A percentile compares a stretch with the other conserved stretches of the same genome.
Conservation (phyloP, 2,113 vertebrate species). For the Aphelocoma coerulescens region DNA sequence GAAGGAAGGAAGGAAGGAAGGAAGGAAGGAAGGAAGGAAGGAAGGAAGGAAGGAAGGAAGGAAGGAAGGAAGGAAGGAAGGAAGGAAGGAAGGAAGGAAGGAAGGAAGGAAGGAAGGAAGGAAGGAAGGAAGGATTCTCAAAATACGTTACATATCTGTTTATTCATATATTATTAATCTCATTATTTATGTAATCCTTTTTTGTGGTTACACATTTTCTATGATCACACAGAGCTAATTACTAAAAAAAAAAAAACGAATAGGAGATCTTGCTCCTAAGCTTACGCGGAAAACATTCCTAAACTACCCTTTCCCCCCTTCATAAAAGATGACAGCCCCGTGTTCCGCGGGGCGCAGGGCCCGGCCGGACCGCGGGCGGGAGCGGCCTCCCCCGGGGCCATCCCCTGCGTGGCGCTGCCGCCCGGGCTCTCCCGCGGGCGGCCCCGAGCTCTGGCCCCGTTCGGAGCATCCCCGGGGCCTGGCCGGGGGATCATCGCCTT, state of each 20-base stretch:
- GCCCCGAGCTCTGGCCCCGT: too few species aligned
- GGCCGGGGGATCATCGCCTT: not conserved
- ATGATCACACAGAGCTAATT: not conserved
- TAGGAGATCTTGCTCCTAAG: not conserved
- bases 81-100: not conserved
- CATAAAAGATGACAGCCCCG: accelerated
- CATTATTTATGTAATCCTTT: not conserved
- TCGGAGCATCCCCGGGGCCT: not conserved
- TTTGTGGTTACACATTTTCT: not conserved
- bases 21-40: too few species aligned
- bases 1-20: too few species aligned
- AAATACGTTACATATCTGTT: not conserved
- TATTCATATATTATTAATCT: not conserved
- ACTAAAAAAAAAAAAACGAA: not conserved
- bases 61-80: too few species aligned
- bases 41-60: too few species aligned
- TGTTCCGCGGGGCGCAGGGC: too few species aligned
- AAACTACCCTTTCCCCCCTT: not conserved
- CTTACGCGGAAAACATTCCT: accelerated
- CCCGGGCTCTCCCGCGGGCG: not conserved
- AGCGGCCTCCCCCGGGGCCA: not conserved
- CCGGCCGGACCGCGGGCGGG: not conserved
- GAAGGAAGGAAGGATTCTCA: not conserved
- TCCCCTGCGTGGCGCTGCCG: not conserved
- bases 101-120: too few species aligned